Percentiles rank a stretch among this genome's conserved stretches.
These are phyloP conservation scores for Polypterus senegalus DNA, from an alignment of 2,113 vertebrate species.

Conservation along the genomic window DNA sequence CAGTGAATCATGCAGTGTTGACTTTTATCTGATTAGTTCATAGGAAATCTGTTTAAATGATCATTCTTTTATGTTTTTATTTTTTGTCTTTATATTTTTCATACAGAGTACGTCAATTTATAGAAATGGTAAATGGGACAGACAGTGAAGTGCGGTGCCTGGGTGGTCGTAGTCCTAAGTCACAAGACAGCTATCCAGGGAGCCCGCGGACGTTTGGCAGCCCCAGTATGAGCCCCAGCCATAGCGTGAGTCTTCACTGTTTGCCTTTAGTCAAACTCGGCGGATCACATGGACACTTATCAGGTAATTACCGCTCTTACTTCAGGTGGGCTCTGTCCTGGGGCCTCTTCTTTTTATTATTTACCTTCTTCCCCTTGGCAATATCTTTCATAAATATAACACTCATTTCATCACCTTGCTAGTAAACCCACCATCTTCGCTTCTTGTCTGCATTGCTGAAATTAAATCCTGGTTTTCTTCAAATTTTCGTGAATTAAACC, in stretches of 20 bases:
- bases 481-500: too few species aligned
- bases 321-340: not conserved
- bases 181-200: conserved; percentile 90
- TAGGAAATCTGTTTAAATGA: too few species aligned
- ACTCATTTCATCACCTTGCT: too few species aligned
- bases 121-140: conserved; percentile 98
- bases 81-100: not conserved
- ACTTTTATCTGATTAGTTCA: too few species aligned
- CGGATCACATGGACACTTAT: conserved; percentile 63
- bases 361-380: too few species aligned
- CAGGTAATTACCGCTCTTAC: conserved; percentile 47
- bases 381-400: too few species aligned
- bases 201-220: conserved; percentile 82
- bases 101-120: conserved; percentile 90
- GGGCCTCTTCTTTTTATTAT: too few species aligned
- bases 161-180: conserved; percentile 93
- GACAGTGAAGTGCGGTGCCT: conserved; percentile 95
- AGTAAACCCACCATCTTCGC: too few species aligned
- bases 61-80: not conserved
- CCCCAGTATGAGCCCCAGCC: conserved; percentile 72
- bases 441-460: too few species aligned
- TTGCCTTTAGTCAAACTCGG: conserved; percentile 63
- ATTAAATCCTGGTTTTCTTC: too few species aligned
- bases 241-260: conserved; percentile 54
- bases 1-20: too few species aligned